Base-by-base conservation (phyloP, 2,888 invertebrate genomes). In the Encarsia formosa region DNA sequence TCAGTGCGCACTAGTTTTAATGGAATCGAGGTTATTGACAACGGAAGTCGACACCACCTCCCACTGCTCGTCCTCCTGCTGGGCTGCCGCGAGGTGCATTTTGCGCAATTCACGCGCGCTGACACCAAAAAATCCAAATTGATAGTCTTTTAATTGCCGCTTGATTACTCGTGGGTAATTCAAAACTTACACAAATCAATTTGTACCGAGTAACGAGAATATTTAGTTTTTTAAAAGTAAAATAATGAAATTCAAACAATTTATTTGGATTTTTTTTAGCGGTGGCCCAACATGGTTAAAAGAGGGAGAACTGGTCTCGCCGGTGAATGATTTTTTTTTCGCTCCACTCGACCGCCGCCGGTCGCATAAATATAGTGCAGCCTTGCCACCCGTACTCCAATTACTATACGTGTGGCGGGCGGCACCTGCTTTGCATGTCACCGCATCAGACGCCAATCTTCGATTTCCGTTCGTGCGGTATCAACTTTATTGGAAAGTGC, bases 211-310 rank as follows among this genome's bases (percentile, higher is more conserved):
- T n/a, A n/a, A n/a, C n/a, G n/a, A n/a, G n/a, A n/a, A n/a, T n/a
- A n/a, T n/a, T n/a, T n/a, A n/a, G n/a, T n/a, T n/a, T n/a, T n/a
- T n/a, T n/a, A n/a, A n/a, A n/a, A 70, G n/a, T n/a, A n/a, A n/a
- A n/a, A n/a, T n/a, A n/a, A n/a, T n/a, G n/a, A n/a, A n/a, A n/a
- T n/a, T n/a, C n/a, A n/a, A n/a, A n/a, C n/a, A n/a, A n/a, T 71
- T 70, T 65, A 62, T 64, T 61, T 65, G 66, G 70, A 70, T 70
- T 70, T 70, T 69, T 65, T 64, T 66, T 69, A 71, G 58, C 69
- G 67, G 68, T 70, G 71, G 69, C 70, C 71, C 65, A 70, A 65
- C 70, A 59, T 26, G 11, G 6, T 8, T 11, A 26, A 11, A 26
- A 26, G 49, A 34, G 43, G 38, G 44, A 31, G 23, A 26, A 15